These are phyloP conservation scores for Hydropotes inermis DNA, from an alignment of 2,113 vertebrate genomes.

Conservation along the genomic window DNA sequence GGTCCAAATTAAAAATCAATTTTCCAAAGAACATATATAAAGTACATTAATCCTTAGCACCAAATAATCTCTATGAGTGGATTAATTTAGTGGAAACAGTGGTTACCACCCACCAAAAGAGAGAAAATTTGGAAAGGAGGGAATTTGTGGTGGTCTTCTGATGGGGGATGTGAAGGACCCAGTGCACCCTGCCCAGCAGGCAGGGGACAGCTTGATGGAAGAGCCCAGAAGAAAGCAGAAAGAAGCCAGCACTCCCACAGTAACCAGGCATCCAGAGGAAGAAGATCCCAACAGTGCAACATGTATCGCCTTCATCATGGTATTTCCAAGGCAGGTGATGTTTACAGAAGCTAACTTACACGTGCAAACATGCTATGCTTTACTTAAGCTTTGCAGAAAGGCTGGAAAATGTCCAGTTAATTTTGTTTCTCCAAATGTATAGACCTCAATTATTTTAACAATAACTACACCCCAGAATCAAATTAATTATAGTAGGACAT, in stretches of 20 bases:
- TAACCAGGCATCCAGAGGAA: neutral
- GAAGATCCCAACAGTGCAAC: neutral
- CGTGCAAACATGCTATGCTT: neutral
- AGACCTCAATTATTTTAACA: neutral
- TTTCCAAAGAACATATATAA: neutral
- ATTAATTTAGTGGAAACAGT: neutral
- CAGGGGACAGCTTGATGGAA: neutral
- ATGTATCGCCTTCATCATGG: neutral
- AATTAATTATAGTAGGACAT: neutral
- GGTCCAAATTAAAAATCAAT: neutral
- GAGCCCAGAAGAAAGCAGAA: neutral
- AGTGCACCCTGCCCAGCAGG: fast-evolving
- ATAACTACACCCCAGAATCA: neutral
- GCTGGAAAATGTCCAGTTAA: neutral
- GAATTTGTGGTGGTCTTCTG: neutral
- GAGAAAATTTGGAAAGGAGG: neutral
- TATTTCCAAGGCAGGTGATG: neutral
- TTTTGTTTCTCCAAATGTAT: neutral
- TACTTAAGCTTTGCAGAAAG: neutral
- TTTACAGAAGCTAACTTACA: neutral
- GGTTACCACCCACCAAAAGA: too few species aligned
- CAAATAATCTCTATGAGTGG: neutral
- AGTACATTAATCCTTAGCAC: neutral
- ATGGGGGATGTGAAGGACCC: neutral
- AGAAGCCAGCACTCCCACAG: neutral